Evolutionary conservation across 2,797 vertebrate species (phyloP), one percentile per base, ranked within the genome.

Genomic region (Furcifer pardalis): DNA sequence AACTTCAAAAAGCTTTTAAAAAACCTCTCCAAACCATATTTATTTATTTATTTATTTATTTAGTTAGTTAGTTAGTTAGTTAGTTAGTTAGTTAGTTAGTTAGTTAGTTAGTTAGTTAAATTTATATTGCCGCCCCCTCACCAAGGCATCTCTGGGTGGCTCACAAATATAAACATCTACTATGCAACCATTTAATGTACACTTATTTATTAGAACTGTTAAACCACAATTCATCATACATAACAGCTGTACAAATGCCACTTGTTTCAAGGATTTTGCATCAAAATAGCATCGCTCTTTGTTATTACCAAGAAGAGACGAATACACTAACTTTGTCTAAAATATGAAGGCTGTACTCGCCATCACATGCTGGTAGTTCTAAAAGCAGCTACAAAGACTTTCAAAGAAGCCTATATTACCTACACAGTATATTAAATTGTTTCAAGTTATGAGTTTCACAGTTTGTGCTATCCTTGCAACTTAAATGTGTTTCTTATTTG

Each of bases 401-500:
- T 80, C 73, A 49, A 77, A 68, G 76, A 87, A 19, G 52, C 35
- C 52, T 42, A 85, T n/a, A 37, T 81, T 0, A 74, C 72, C 77
- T 37, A 13, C 27, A n/a, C n/a, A n/a, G n/a, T n/a, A 0, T 40
- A 21, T 46, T 62, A 86, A 77, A 1, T 0, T 78, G 84, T 56
- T 73, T 77, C 5, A 60, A 91, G 75, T 69, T 69, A 86, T 82
- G 77, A 71, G 79, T 90, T 88, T 94, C 90, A 91, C 3, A n/a
- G n/a, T 91, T 94, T 91, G 19, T 82, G 37, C 76, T 77, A 63
- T 21, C 66, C 49, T 35, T 71, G 0, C 77, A 81, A 85, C 87
- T 73, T 90, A 60, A 32, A 82, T n/a, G 69, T 83, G 65, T 65
- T 84, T 84, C 85, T 69, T 78, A 79, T 87, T 79, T 75, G 77